Evolutionary conservation across 2,113 vertebrate species (phyloP).

Genomic region (Pica pica): DNA sequence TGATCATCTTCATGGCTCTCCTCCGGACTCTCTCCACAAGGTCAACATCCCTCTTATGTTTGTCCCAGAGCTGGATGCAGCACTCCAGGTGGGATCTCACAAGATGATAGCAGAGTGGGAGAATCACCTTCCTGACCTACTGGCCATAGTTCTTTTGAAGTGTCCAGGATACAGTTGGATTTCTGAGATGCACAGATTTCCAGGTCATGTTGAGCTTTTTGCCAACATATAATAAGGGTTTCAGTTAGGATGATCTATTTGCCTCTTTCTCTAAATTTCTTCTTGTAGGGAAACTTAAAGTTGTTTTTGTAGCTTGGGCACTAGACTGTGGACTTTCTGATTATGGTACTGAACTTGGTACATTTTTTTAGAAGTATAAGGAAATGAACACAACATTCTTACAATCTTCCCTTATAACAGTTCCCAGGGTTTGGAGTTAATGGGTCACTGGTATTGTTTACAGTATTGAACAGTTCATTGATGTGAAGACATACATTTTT

Average conservation of each 20-base stretch:
- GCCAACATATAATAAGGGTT: background rate
- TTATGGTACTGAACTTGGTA: background rate
- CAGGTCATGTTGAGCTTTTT: background rate
- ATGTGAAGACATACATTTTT: background rate
- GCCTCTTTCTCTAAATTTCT: background rate
- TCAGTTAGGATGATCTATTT: background rate
- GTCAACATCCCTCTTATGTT: background rate
- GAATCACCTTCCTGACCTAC: background rate
- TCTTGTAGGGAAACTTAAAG: background rate
- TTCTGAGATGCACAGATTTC: background rate
- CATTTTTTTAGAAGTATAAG: background rate
- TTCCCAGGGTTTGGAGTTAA: constrained; percentile 1
- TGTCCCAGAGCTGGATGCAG: background rate
- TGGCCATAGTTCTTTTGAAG: background rate
- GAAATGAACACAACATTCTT: background rate
- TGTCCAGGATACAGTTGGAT: background rate
- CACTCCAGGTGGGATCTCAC: background rate
- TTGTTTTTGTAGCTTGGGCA: background rate
- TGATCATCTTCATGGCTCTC: background rate
- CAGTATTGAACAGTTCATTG: constrained; percentile 1
- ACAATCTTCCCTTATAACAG: background rate
- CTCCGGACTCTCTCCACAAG: background rate
- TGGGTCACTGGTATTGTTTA: constrained; percentile 19
- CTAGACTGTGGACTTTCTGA: background rate
- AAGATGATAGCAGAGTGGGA: background rate